These are phyloP conservation scores for Charina bottae DNA, from an alignment of 2,113 vertebrate species.

Conservation along the genomic window DNA sequence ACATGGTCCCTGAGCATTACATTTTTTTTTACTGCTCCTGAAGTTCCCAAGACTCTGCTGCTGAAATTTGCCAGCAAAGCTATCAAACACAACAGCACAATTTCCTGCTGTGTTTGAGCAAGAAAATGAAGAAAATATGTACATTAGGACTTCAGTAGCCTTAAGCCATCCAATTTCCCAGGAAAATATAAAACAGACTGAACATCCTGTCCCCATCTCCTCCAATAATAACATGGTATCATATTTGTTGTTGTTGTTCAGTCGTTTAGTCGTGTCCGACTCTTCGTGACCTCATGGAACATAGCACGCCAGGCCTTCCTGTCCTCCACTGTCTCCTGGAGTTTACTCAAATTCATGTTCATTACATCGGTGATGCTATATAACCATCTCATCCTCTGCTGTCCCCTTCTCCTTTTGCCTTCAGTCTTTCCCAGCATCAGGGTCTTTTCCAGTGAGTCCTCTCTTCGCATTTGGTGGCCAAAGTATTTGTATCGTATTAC, in stretches of 20 bases:
- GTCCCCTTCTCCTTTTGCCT: too few relatives aligned
- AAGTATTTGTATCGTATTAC: not conserved
- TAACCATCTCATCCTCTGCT: too few relatives aligned
- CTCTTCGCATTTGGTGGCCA: too few relatives aligned
- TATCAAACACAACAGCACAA: not conserved
- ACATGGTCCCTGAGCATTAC: not conserved
- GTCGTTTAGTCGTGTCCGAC: too few relatives aligned
- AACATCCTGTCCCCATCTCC: not conserved
- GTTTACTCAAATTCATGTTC: too few relatives aligned
- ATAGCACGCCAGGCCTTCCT: too few relatives aligned
- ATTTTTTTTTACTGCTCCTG: not conserved
- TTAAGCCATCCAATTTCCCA: not conserved
- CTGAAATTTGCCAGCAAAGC: not conserved
- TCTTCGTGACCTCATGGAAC: too few relatives aligned
- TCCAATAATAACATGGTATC: not conserved
- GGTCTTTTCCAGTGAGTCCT: too few relatives aligned
- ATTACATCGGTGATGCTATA: too few relatives aligned
- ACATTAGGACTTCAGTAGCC: not conserved
- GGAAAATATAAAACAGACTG: not conserved
- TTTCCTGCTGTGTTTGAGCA: not conserved
- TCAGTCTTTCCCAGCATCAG: too few relatives aligned
- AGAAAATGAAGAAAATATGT: not conserved
- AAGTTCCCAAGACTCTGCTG: not conserved
- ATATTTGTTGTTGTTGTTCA: too few relatives aligned
- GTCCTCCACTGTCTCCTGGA: too few relatives aligned